Evolutionary conservation across 2,113 vertebrate genomes (phyloP).

Genomic region (Illadopsis cleaveri): DNA sequence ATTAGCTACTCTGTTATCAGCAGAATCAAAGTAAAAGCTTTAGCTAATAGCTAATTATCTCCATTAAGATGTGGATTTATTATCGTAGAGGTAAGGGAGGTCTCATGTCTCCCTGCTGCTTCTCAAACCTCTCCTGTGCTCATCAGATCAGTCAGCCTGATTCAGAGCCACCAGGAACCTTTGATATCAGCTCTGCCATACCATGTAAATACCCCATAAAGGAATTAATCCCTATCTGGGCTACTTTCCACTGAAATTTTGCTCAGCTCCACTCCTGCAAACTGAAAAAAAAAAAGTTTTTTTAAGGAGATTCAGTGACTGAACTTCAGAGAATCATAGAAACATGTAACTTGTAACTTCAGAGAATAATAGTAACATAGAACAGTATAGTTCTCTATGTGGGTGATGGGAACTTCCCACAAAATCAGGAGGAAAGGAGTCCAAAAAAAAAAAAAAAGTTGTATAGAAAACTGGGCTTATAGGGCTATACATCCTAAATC

Average conservation of each 20-base stretch:
- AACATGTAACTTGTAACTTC: background rate
- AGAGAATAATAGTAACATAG: background rate
- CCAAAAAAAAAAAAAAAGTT: fast-evolving
- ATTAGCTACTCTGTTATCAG: background rate
- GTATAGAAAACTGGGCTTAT: background rate
- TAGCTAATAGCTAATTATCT: background rate
- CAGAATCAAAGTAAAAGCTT: background rate
- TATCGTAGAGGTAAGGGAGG: background rate
- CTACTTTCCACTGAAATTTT: background rate
- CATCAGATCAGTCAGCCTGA: background rate
- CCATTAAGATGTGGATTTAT: background rate
- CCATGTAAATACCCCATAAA: background rate
- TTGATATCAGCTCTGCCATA: background rate
- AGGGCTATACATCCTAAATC: background rate
- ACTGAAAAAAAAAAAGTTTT: fast-evolving
- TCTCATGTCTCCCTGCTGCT: background rate
- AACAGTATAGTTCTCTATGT: background rate
- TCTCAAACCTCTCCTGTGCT: background rate
- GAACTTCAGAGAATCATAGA: background rate
- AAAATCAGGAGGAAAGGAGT: background rate
- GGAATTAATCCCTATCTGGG: background rate
- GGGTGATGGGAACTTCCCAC: background rate
- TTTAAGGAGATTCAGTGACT: background rate
- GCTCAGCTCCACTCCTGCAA: background rate
- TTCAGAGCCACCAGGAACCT: background rate